Evolutionary conservation across 2,113 vertebrate species (phyloP).

Genomic region (Sebastes fasciatus): DNA sequence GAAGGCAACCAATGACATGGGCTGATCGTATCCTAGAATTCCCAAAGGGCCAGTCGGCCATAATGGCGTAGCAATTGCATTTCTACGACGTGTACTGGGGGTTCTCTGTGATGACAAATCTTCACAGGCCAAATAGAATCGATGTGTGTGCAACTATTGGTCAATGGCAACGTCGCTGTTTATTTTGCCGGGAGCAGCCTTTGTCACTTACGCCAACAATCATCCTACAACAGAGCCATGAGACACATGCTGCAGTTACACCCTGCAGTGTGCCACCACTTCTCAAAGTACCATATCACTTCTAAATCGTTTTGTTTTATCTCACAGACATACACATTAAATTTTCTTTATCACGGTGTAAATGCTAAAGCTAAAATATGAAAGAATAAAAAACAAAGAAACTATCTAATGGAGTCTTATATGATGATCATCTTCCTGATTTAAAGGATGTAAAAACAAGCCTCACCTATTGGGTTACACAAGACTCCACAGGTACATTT

Average conservation of each 20-base stretch:
- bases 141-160: conserved; percentile 12
- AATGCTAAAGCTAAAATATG: neutral
- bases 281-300: neutral
- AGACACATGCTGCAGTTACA: conserved; percentile 12
- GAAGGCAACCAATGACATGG: conserved; percentile 66
- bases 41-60: conserved; percentile 52
- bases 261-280: neutral
- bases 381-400: neutral
- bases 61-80: conserved; percentile 50
- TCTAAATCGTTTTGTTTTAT: neutral
- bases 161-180: conserved; percentile 39
- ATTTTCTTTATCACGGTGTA: neutral
- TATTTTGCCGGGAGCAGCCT: conserved; percentile 33
- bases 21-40: conserved; percentile 61
- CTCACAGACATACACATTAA: neutral
- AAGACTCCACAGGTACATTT: neutral
- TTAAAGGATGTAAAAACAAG: conserved; percentile 26
- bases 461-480: conserved; percentile 6
- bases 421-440: neutral
- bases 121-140: conserved; percentile 53
- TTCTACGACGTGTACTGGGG: conserved; percentile 56
- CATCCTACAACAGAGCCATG: neutral
- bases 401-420: neutral
- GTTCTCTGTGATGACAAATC: conserved; percentile 59
- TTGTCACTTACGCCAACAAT: conserved; percentile 30